Conservation (phyloP, 2,797 vertebrate genomes). For the Thaleichthys pacificus region DNA sequence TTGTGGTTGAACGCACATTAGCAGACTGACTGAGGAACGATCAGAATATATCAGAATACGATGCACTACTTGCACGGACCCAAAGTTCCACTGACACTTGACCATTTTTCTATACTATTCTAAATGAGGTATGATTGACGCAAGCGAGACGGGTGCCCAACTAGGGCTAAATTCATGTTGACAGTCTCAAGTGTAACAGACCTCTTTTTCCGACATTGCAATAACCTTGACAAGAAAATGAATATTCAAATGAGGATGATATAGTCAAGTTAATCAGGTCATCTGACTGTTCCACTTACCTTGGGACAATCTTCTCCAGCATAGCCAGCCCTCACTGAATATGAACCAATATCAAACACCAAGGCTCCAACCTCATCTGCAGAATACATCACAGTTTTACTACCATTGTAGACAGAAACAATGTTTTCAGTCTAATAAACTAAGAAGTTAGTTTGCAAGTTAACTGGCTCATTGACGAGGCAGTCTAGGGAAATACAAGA, state of each 20-base stretch:
- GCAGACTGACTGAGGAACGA: background rate
- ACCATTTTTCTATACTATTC: background rate
- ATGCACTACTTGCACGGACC: background rate
- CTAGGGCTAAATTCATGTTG: slow-evolving; percentile 49
- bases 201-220: slow-evolving; percentile 58
- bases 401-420: too few relatives aligned
- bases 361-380: slow-evolving; percentile 97
- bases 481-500: too few relatives aligned
- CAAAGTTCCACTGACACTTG: background rate
- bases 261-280: slow-evolving; percentile 64
- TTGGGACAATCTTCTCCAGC: slow-evolving; percentile 99
- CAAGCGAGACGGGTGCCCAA: slow-evolving; percentile 35
- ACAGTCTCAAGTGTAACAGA: slow-evolving; percentile 54
- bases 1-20: too few relatives aligned
- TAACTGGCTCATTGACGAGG: too few relatives aligned
- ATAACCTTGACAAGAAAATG: slow-evolving; percentile 35
- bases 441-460: too few relatives aligned
- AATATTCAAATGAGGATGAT: slow-evolving; percentile 43
- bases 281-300: slow-evolving; percentile 72
- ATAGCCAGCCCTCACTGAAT: slow-evolving; percentile 96
- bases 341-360: slow-evolving; percentile 98
- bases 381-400: slow-evolving; percentile 20
- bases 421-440: too few relatives aligned
- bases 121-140: slow-evolving; percentile 10
- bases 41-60: background rate